These are phyloP conservation scores for Plebejus anna DNA, from an alignment of 2,888 invertebrate species.

Conservation along the genomic window DNA sequence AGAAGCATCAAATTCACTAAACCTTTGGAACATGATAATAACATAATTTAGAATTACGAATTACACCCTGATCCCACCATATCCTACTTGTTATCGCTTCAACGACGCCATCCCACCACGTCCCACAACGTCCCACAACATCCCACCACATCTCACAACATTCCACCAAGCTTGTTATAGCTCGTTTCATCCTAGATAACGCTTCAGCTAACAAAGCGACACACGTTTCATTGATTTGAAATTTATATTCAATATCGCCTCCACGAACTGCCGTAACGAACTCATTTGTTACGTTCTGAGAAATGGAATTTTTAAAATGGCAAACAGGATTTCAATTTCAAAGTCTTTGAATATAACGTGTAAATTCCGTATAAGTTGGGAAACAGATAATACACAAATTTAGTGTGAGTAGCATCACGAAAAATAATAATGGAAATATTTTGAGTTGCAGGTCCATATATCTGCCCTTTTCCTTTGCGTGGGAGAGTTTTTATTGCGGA, in stretches of 20 bases:
- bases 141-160: not conserved
- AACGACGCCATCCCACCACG: not conserved
- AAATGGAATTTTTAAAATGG: not conserved
- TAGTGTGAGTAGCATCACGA: too few species aligned
- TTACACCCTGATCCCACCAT: not conserved
- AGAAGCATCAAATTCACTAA: not conserved
- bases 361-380: not conserved
- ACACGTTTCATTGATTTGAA: not conserved
- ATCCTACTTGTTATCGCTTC: not conserved
- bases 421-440: too few species aligned
- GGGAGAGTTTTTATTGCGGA: too few species aligned
- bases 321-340: not conserved
- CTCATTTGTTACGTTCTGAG: not conserved
- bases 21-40: not conserved
- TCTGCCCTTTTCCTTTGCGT: too few species aligned
- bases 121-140: not conserved
- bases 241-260: slow-evolving; percentile 9
- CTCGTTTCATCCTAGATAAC: not conserved
- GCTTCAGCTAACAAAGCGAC: not conserved
- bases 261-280: not conserved
- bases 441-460: too few species aligned
- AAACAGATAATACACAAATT: too few species aligned
- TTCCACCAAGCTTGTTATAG: not conserved
- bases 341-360: not conserved
- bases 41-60: not conserved